Evolutionary conservation across 2,797 vertebrate species (phyloP), one percentile per base, ranked within the genome.

Genomic region (Neostethus bicornis): DNA sequence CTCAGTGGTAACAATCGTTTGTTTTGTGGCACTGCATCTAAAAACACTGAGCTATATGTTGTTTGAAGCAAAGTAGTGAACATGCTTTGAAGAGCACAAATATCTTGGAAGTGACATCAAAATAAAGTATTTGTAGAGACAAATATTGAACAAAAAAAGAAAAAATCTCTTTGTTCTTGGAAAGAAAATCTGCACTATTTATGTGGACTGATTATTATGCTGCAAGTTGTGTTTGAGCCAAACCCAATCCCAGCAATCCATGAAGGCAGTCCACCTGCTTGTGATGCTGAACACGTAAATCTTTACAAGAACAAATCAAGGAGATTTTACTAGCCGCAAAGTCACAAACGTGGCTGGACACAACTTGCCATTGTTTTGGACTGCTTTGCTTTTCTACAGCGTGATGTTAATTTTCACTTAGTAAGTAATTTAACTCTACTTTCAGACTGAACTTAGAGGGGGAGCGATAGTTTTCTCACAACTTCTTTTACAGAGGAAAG

Each of bases 201-300:
- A 79, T 84, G 58, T 69, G 60, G 52, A 51, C 53, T 58, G 56
- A 75, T 82, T 79, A 71, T 57, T 60, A 68, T 74, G 61, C 80
- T 81, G 83, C 73, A 70, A 42, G 60, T 50, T 46, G 57, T 24
- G 50, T 73, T 59, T 65, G 66, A 61, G 57, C 79, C 65, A 44
- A 61, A 79, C 73, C 79, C 72, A 79, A 75, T 62, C 54, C 67
- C 70, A 35, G 68, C 59, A 68, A 68, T 77, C 70, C 52, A 65
- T 77, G 75, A 70, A 75, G 61, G 62, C 75, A 75, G 61, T 79
- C 83, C 74, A 74, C 85, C 81, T 86, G 77, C 70, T 88, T 85
- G 74, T 76, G 68, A 87, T 89, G 85, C 81, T 77, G 71, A 77
- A 83, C 85, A 87, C 82, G 49, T 58, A 66, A 66, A 76, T 80